Percentiles rank a stretch among this genome's conserved stretches.
Conservation (phyloP, 2,113 vertebrate genomes). For the Mirounga angustirostris region DNA sequence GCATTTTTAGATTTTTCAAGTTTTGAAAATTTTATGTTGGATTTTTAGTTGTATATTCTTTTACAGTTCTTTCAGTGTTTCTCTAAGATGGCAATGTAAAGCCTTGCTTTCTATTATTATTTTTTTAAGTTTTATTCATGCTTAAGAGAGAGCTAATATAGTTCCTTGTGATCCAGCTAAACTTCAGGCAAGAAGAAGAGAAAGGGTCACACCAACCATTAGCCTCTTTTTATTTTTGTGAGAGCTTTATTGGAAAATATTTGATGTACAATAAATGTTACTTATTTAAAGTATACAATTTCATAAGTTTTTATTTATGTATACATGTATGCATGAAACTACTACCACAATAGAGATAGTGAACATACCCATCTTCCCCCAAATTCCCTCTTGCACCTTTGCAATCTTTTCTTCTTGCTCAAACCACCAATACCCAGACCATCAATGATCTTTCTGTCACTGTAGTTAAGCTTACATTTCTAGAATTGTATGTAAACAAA, state of each 20-base stretch:
- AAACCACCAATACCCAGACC: no score
- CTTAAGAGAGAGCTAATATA: background rate
- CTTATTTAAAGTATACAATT: background rate
- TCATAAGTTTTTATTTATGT: background rate
- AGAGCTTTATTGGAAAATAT: background rate
- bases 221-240: background rate
- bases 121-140: background rate
- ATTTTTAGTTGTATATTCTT: background rate
- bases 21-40: background rate
- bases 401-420: background rate
- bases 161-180: background rate
- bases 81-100: background rate
- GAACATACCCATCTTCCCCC: background rate
- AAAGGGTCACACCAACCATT: background rate
- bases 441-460: background rate
- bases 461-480: background rate
- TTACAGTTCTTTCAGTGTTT: background rate
- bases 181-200: background rate
- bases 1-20: background rate
- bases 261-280: background rate
- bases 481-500: background rate
- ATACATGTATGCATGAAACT: no score
- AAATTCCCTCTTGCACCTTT: background rate
- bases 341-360: background rate
- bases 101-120: background rate